Percentiles rank a stretch among this genome's conserved stretches.
These are phyloP conservation scores for Leucophenga varia DNA, from an alignment of 1,140 invertebrate genomes.

Conservation along the genomic window DNA sequence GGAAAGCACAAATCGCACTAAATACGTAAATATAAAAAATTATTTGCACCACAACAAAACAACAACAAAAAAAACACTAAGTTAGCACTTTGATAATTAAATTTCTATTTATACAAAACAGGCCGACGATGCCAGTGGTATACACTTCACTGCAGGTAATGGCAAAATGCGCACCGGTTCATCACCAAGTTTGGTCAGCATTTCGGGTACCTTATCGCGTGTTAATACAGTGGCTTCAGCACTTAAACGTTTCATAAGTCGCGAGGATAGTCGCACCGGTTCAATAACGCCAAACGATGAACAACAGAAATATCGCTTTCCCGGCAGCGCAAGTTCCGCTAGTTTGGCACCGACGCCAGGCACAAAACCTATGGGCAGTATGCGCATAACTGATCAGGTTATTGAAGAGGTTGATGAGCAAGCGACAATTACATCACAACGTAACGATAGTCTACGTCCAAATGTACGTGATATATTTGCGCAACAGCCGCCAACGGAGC, in stretches of 20 bases:
- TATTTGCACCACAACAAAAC: too few relatives aligned
- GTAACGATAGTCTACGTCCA: slow-evolving; percentile 61
- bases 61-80: too few relatives aligned
- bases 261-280: slow-evolving; percentile 61
- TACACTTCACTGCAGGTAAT: slow-evolving; percentile 68
- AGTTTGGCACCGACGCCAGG: slow-evolving; percentile 24
- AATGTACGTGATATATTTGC: slow-evolving; percentile 63
- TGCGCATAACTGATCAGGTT: slow-evolving; percentile 72
- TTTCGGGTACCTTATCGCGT: slow-evolving; percentile 66
- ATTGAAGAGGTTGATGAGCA: slow-evolving; percentile 84
- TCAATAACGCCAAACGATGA: slow-evolving; percentile 48
- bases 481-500: slow-evolving; percentile 37
- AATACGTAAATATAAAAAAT: too few relatives aligned
- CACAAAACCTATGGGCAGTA: slow-evolving; percentile 60
- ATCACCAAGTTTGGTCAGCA: slow-evolving; percentile 57
- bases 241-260: slow-evolving; percentile 72
- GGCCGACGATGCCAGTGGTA: slow-evolving; percentile 70
- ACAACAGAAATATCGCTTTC: slow-evolving; percentile 39
- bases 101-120: slow-evolving; percentile 12
- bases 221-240: slow-evolving; percentile 74
- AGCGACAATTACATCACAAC: slow-evolving; percentile 72
- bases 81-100: too few relatives aligned
- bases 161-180: slow-evolving; percentile 58
- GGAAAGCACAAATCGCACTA: too few relatives aligned
- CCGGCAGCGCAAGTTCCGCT: slow-evolving; percentile 45